Percentiles rank a stretch among this genome's conserved stretches.
Evolutionary conservation across 2,113 vertebrate species (phyloP).

Genomic region (Grammomys surdaster): DNA sequence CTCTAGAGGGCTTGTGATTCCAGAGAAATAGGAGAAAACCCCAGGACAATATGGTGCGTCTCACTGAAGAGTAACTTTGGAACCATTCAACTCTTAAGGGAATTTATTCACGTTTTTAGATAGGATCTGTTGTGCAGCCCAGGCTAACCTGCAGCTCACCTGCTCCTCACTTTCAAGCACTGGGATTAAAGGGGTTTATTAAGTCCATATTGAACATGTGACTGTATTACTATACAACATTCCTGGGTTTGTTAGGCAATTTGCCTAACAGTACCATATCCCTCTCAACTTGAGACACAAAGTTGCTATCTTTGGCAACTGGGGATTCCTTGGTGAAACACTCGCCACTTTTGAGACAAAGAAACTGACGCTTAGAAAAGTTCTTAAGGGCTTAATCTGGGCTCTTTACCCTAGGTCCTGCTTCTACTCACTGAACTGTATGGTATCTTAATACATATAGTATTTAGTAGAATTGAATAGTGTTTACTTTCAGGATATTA

Average conservation of each 20-base stretch:
- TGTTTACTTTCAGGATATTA: neutral
- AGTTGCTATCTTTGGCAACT: neutral
- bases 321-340: constrained; percentile 17
- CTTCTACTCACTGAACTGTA: neutral
- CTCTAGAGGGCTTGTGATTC: neutral
- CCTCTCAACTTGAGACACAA: neutral
- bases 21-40: constrained; percentile 44
- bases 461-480: neutral
- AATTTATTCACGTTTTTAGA: neutral
- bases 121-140: neutral
- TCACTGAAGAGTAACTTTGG: constrained; percentile 46
- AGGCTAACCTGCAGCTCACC: neutral
- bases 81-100: neutral
- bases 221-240: neutral
- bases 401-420: neutral
- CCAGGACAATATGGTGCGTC: neutral
- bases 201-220: neutral
- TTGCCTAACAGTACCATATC: neutral
- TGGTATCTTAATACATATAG: neutral
- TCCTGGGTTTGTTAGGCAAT: constrained; percentile 9
- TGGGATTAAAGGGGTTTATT: neutral
- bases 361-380: constrained; percentile 35
- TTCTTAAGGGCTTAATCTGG: neutral
- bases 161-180: neutral
- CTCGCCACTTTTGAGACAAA: constrained; percentile 2